Evolutionary conservation across 1,140 invertebrate species (phyloP), one percentile per base, ranked within the genome.

Genomic region (Brachionus sp.): DNA sequence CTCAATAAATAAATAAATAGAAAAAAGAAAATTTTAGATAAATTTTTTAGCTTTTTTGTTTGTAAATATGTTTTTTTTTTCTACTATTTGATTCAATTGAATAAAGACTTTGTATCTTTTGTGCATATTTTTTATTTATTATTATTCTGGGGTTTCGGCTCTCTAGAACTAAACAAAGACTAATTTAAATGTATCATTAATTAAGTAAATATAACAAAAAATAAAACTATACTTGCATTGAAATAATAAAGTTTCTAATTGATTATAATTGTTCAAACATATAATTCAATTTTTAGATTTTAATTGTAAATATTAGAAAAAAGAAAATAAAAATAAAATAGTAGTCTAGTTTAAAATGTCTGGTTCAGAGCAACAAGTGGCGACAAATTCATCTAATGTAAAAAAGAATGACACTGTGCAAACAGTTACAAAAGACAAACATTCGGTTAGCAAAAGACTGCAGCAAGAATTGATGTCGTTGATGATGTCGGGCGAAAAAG

Each of bases 401-500:
- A 75, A 75, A 75, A 75, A 75, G 13, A 75, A 75, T 46, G 70
- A 75, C 16, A 50, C 39, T 46, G 37, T 75, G 12, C 37, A 42
- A 46, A 75, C 16, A 44, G 70, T 75, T 23, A 46, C 50, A 13
- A 80, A 39, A 57, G 77, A 66, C 29, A 80, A 80, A 23, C 50
- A 66, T 66, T 80, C 77, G 25, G 77, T 80, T 3, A 80, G 77
- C 25, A 80, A 80, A 44, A 19, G 77, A 5, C 25, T 80, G 33
- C 77, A 80, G 35, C 77, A 80, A 44, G 77, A 80, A 19, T 23
- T 80, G 13, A 39, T 80, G 35, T 62, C 50, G 35, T 7, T 80
- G 77, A 80, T 80, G 91, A 94, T 95, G 91, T 93, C 92, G 84
- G 92, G 92, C 46, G 95, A 96, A 86, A 95, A 95, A 90, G 94